Conservation (phyloP, 1,140 invertebrate species). For the Copidosoma floridanum region DNA sequence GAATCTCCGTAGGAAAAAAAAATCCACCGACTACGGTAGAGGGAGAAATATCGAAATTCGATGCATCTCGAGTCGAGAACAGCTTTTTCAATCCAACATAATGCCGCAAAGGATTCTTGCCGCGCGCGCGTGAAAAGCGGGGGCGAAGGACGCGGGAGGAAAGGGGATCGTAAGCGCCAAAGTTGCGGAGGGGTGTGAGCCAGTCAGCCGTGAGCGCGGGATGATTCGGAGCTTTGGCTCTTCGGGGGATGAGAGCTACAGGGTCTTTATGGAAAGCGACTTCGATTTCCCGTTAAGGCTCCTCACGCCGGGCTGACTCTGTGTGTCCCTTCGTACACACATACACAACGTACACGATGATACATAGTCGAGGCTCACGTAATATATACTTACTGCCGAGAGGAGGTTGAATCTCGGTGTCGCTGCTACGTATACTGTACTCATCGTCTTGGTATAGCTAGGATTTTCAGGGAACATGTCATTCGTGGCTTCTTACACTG, state of each 20-base stretch:
- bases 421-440: no score
- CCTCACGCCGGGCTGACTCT: background rate
- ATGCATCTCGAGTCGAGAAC: slow-evolving; percentile 13
- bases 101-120: background rate
- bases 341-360: background rate
- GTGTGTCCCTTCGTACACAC: background rate
- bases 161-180: background rate
- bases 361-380: no score
- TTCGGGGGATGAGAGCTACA: slow-evolving; percentile 26
- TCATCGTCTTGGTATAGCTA: background rate
- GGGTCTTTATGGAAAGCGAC: slow-evolving; percentile 48
- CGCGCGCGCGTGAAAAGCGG: no score
- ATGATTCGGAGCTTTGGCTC: slow-evolving; percentile 37
- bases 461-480: slow-evolving; percentile 23
- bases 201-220: slow-evolving; percentile 29
- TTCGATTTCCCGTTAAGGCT: slow-evolving; percentile 47
- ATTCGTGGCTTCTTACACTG: slow-evolving; percentile 24
- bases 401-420: background rate
- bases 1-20: background rate
- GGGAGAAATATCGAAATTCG: slow-evolving; percentile 17
- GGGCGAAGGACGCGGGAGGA: background rate
- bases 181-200: no score
- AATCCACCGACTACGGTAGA: background rate
- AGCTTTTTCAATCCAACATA: slow-evolving; percentile 20
- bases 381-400: no score